phyloP scores from a whole-genome alignment of 2,888 invertebrate genomes.

The Cosmia pyralina region DNA sequence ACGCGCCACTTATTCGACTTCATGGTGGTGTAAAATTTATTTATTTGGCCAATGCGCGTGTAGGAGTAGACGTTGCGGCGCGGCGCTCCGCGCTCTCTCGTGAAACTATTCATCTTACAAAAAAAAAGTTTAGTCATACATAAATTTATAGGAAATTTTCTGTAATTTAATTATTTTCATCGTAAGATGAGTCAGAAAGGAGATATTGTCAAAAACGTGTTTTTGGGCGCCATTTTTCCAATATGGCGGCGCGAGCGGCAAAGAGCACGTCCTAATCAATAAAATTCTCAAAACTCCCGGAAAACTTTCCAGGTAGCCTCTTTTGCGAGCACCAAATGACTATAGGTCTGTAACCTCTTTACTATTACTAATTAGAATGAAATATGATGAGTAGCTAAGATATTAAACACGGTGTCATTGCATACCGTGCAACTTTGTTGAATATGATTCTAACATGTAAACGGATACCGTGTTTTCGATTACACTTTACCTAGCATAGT shows the following conservation, averaged over 20 bases:
- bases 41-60: background rate
- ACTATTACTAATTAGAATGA: conserved; percentile 18
- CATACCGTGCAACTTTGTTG: conserved; percentile 11
- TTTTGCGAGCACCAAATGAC: too few relatives aligned
- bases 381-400: conserved; percentile 26
- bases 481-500: conserved; percentile 57
- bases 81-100: background rate
- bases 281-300: too few relatives aligned
- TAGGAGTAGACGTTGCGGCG: background rate
- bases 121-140: background rate
- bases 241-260: background rate
- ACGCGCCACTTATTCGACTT: background rate
- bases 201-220: background rate
- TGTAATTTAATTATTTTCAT: background rate
- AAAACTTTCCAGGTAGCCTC: too few relatives aligned
- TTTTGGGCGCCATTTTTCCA: background rate
- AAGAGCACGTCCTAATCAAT: background rate
- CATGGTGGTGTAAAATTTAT: background rate
- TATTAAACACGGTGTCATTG: conserved; percentile 27
- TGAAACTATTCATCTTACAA: background rate
- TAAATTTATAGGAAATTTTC: background rate
- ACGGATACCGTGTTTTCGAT: conserved; percentile 35
- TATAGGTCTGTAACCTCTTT: conserved; percentile 7
- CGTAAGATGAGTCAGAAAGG: background rate
- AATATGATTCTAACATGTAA: conserved; percentile 40